Evolutionary conservation across 2,888 invertebrate species (phyloP).

Genomic region (Coelinius sp.): DNA sequence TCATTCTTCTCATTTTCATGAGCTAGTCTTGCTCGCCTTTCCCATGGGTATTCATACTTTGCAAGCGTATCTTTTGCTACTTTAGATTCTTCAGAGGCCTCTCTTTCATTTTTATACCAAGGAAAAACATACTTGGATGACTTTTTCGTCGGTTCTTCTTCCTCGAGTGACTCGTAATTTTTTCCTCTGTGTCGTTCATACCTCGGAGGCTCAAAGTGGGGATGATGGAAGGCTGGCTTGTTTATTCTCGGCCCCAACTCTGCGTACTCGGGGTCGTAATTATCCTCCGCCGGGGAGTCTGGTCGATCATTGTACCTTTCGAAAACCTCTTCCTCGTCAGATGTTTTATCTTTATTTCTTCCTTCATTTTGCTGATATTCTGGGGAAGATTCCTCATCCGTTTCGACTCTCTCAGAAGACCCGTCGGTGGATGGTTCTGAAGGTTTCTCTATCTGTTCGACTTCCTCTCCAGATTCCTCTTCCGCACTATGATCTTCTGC

Average conservation of each 20-base stretch:
- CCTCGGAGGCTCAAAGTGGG: slow-evolving; percentile 52
- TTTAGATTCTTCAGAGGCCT: slow-evolving; percentile 44
- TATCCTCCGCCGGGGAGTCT: slow-evolving; percentile 61
- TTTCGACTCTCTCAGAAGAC: not conserved
- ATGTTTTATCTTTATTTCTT: slow-evolving; percentile 30
- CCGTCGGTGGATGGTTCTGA: slow-evolving; percentile 18
- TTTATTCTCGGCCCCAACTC: slow-evolving; percentile 61
- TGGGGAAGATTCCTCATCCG: not conserved
- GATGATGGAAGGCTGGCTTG: slow-evolving; percentile 63
- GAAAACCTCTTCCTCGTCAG: slow-evolving; percentile 51
- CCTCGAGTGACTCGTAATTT: slow-evolving; percentile 37
- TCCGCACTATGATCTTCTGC: slow-evolving; percentile 36
- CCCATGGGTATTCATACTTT: slow-evolving; percentile 66
- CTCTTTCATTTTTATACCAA: slow-evolving; percentile 56
- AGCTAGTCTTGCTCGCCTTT: slow-evolving; percentile 58
- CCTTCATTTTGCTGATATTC: slow-evolving; percentile 40
- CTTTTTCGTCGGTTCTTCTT: slow-evolving; percentile 40
- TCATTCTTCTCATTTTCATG: not conserved
- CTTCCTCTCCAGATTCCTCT: slow-evolving; percentile 38
- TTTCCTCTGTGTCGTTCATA: slow-evolving; percentile 44
- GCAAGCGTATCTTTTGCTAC: slow-evolving; percentile 41
- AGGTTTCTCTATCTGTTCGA: slow-evolving; percentile 37
- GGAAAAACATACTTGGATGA: slow-evolving; percentile 56
- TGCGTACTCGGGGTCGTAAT: slow-evolving; percentile 58
- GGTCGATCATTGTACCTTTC: slow-evolving; percentile 56